Evolutionary conservation across 37 sponge, comb jelly and placozoan species (phyloP).

Genomic region (Mnemiopsis leidyi): DNA sequence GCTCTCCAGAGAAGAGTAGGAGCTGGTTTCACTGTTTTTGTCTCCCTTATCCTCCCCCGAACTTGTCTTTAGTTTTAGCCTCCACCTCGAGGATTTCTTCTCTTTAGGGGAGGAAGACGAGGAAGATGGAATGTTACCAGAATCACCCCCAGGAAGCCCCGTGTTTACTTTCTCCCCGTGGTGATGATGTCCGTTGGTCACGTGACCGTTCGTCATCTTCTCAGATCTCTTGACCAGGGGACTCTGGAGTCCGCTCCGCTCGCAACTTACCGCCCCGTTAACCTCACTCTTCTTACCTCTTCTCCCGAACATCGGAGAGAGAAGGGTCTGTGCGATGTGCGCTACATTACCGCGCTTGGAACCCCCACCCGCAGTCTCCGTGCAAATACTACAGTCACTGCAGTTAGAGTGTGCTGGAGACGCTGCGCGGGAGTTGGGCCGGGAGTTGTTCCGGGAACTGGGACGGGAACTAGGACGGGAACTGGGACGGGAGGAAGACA

Average conservation of each 20-base stretch:
- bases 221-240: slow-evolving; percentile 3
- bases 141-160: slow-evolving; percentile 16
- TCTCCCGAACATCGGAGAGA: slow-evolving; percentile 42
- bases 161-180: neutral
- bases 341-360: neutral
- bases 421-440: neutral
- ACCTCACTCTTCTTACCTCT: neutral
- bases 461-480: neutral
- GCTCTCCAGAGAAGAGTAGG: neutral
- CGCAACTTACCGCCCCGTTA: neutral
- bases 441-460: neutral
- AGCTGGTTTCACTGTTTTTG: neutral
- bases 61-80: neutral
- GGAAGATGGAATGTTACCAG: neutral
- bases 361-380: neutral
- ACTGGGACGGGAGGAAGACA: neutral
- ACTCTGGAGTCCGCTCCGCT: slow-evolving; percentile 25
- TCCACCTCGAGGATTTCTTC: slow-evolving; percentile 12
- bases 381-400: slow-evolving; percentile 53
- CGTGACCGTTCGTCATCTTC: neutral
- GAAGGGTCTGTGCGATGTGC: neutral
- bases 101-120: neutral
- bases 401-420: neutral
- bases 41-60: neutral
- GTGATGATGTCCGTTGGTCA: neutral